Conservation (phyloP, 1,140 invertebrate species). For the Hirudo medicinalis region DNA sequence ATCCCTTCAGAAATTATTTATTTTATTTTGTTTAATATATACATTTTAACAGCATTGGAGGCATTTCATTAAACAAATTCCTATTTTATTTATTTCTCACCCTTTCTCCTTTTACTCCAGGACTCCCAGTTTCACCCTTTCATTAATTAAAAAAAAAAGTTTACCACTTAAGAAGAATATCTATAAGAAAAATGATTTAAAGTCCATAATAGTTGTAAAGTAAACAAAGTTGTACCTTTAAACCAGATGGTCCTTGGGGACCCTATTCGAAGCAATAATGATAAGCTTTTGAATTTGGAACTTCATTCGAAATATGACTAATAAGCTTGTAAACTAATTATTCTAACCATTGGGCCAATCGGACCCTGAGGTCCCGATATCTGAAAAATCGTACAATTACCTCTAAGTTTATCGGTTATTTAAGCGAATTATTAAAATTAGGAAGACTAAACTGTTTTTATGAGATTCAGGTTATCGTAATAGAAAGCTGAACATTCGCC, state of each 20-base stretch:
- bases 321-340: background rate
- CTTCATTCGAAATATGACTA: background rate
- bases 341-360: background rate
- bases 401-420: background rate
- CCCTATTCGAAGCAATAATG: background rate
- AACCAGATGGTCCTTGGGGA: background rate
- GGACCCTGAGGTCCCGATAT: constrained; percentile 1
- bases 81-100: constrained; percentile 3
- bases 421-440: background rate
- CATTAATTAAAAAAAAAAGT: background rate
- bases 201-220: background rate
- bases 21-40: background rate
- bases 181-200: background rate
- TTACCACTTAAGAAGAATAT: background rate
- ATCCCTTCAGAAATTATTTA: no score
- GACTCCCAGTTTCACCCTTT: background rate
- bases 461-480: background rate
- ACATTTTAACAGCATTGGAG: background rate
- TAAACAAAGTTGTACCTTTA: background rate
- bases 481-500: background rate
- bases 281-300: background rate
- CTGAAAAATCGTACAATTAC: background rate
- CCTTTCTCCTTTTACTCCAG: background rate
- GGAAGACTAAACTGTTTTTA: background rate
- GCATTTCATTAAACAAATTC: background rate